A percentile compares a stretch with the other conserved stretches of the same genome.
Conservation (phyloP, 2,888 invertebrate species). For the Prosopocoilus inquinatus region DNA sequence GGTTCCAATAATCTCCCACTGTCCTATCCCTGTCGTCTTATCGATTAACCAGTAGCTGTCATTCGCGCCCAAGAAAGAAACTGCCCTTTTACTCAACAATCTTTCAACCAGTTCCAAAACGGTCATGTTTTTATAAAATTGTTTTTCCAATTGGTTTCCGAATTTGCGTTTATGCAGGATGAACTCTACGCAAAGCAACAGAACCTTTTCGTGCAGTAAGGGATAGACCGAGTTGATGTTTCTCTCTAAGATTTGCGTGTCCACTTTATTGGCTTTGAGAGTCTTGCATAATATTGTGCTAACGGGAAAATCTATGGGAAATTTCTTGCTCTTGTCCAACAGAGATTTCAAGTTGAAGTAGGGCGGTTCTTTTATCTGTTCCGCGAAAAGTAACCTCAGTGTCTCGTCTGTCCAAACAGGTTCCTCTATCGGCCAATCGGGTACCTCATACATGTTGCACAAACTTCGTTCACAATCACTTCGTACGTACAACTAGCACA, state of each 20-base stretch:
- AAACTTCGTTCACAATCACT: no score
- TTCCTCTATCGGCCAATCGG: conserved; percentile 13
- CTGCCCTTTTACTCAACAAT: conserved; percentile 55
- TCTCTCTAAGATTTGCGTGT: conserved; percentile 33
- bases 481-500: no score
- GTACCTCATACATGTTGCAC: conserved; percentile 9
- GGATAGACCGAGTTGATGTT: conserved; percentile 65
- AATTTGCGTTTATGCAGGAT: conserved; percentile 59
- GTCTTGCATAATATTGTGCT: conserved; percentile 40
- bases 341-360: conserved; percentile 32
- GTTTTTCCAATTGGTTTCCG: conserved; percentile 36
- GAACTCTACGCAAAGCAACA: conserved; percentile 62
- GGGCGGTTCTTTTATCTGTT: not conserved
- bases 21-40: conserved; percentile 50
- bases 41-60: conserved; percentile 38
- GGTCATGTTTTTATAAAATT: conserved; percentile 49
- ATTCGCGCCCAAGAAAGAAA: conserved; percentile 46
- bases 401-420: conserved; percentile 11
- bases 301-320: conserved; percentile 48
- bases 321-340: conserved; percentile 44
- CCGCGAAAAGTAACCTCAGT: conserved; percentile 3
- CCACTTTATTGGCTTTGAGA: conserved; percentile 25
- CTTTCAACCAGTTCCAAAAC: conserved; percentile 55
- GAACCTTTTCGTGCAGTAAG: conserved; percentile 64
- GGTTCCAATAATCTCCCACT: conserved; percentile 57